phyloP scores from a whole-genome alignment of 92 coral and sea anemone species.

The Zoanthus sansibaricus region DNA sequence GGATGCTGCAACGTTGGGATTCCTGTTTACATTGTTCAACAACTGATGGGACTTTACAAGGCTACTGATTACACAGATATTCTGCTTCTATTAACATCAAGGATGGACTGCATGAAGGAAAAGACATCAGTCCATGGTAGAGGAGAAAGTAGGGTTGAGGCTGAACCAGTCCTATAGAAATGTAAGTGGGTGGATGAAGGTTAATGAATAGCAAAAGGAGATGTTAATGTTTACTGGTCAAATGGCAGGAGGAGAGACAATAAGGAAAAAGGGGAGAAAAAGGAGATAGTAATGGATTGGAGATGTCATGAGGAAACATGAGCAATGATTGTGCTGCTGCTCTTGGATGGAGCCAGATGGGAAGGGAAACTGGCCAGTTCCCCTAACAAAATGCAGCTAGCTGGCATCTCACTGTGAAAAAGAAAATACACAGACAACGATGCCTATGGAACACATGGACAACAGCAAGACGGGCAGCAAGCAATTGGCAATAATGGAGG shows the following conservation, averaged over 20 bases:
- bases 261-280: background rate
- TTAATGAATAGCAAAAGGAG: background rate
- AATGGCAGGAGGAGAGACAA: background rate
- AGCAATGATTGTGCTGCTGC: background rate
- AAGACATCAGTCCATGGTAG: too few relatives aligned
- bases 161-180: background rate
- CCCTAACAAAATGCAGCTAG: too few relatives aligned
- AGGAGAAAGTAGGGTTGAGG: background rate
- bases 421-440: background rate
- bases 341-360: background rate
- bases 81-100: too few relatives aligned
- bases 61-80: too few relatives aligned
- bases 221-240: too few relatives aligned
- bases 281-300: background rate
- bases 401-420: background rate
- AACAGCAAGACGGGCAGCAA: too few relatives aligned
- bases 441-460: background rate
- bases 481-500: too few relatives aligned
- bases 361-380: background rate
- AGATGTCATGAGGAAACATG: background rate
- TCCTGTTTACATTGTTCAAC: too few relatives aligned
- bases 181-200: background rate
- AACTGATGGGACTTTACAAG: too few relatives aligned
- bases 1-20: too few relatives aligned
- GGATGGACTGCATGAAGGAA: too few relatives aligned